Evolutionary conservation across 2,888 invertebrate species (phyloP).

Genomic region (Thelaira solivaga): DNA sequence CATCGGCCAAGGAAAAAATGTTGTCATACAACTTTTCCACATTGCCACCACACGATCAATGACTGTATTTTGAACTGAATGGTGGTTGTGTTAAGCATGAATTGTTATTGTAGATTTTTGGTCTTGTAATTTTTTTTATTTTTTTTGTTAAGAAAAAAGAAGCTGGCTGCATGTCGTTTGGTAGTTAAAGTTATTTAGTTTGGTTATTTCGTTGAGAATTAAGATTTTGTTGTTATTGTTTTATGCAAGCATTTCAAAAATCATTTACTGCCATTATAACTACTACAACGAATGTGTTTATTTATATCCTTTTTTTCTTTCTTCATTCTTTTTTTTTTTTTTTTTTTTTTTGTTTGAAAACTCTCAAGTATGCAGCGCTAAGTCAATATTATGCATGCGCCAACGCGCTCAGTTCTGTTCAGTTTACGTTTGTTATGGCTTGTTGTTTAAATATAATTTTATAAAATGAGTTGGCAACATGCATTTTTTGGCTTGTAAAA

Average conservation of each 20-base stretch:
- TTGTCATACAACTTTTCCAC: constrained; percentile 72
- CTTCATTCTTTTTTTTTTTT: too few species aligned
- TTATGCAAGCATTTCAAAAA: constrained; percentile 46
- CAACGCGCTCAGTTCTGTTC: constrained; percentile 50
- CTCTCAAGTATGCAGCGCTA: constrained; percentile 22
- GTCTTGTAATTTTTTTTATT: constrained; percentile 13
- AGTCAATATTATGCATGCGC: constrained; percentile 58
- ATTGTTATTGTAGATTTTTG: constrained; percentile 20
- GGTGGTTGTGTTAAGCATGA: constrained; percentile 38
- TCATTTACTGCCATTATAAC: constrained; percentile 42
- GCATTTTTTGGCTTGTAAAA: not conserved
- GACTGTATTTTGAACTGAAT: constrained; percentile 57
- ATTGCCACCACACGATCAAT: constrained; percentile 54
- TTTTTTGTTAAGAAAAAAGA: not conserved
- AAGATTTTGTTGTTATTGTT: constrained; percentile 12
- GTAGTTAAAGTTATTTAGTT: constrained; percentile 32
- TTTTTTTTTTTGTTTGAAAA: too few species aligned
- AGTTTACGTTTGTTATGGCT: constrained; percentile 21
- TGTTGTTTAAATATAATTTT: not conserved
- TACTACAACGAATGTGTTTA: not conserved
- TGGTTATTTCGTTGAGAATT: not conserved
- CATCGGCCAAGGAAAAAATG: constrained; percentile 67
- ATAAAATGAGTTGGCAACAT: constrained; percentile 53
- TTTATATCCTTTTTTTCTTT: constrained; percentile 22
- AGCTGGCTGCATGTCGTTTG: not conserved